Evolutionary conservation across 2,113 vertebrate species (phyloP).

Genomic region (Phycodurus eques): DNA sequence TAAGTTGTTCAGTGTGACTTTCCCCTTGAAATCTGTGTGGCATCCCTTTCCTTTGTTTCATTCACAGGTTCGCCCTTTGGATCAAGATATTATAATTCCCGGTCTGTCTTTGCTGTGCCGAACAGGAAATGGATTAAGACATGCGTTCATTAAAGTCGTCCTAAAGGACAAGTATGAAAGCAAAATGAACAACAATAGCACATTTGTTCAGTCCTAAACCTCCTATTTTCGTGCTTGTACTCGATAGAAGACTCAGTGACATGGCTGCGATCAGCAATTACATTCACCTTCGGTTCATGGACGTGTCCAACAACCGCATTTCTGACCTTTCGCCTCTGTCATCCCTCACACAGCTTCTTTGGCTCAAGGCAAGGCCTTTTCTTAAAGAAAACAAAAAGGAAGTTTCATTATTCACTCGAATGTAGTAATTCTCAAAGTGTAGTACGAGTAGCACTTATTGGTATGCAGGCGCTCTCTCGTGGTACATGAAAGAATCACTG

Average conservation of each 20-base stretch:
- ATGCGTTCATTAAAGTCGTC: conserved; percentile 85
- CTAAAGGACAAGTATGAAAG: conserved; percentile 76
- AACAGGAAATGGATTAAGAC: conserved; percentile 80
- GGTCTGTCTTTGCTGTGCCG: conserved; percentile 83
- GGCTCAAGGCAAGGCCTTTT: conserved; percentile 77
- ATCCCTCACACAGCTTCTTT: conserved; percentile 82
- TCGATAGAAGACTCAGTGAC: conserved; percentile 78
- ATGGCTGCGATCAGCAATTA: conserved; percentile 76
- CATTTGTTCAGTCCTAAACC: not conserved
- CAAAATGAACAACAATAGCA: not conserved
- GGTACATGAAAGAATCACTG: not conserved
- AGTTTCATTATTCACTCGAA: not conserved
- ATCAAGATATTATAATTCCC: conserved; percentile 71
- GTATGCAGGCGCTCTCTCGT: not conserved
- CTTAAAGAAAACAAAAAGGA: not conserved
- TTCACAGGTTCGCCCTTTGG: conserved; percentile 63
- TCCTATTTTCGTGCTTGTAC: not conserved
- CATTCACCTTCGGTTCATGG: conserved; percentile 87
- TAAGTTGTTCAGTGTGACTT: not conserved
- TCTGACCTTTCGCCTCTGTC: conserved; percentile 81
- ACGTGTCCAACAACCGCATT: conserved; percentile 85
- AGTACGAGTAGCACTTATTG: not conserved
- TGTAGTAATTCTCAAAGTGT: not conserved
- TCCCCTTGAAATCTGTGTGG: not conserved
- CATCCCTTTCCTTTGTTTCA: not conserved